Conservation (phyloP, 2,888 invertebrate species). For the Erynnis tages region DNA sequence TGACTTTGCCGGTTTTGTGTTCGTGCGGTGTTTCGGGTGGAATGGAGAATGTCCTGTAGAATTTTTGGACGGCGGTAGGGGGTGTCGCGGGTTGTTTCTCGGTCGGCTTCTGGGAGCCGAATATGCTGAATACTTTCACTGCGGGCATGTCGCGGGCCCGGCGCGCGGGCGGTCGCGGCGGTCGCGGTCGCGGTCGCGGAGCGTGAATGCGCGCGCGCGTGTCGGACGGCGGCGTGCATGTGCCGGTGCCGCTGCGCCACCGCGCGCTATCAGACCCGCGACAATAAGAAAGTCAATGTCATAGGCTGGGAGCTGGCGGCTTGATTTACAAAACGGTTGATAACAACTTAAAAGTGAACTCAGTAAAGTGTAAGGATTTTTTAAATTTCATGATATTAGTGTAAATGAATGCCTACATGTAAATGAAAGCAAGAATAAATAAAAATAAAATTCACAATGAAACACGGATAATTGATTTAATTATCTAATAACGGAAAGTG, state of each 20-base stretch:
- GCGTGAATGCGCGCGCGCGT: constrained; percentile 75
- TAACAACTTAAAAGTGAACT: too few relatives aligned
- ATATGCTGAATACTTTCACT: constrained; percentile 80
- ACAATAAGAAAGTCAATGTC: constrained; percentile 78
- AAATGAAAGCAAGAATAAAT: too few relatives aligned
- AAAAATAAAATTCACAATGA: too few relatives aligned
- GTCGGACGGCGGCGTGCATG: constrained; percentile 71
- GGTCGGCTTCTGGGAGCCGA: constrained; percentile 78
- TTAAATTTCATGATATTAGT: too few relatives aligned
- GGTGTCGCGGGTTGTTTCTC: constrained; percentile 65
- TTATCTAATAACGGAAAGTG: too few relatives aligned
- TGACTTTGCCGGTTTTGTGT: constrained; percentile 70
- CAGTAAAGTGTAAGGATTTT: too few relatives aligned
- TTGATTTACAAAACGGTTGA: constrained; percentile 1
- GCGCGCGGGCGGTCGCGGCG: constrained; percentile 66
- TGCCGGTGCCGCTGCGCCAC: constrained; percentile 46
- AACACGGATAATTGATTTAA: too few relatives aligned
- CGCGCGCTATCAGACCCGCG: constrained; percentile 55
- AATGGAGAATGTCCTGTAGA: constrained; percentile 79
- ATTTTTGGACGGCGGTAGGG: constrained; percentile 71
- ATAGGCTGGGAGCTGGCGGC: constrained; percentile 42
- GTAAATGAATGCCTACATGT: too few relatives aligned
- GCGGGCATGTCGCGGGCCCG: constrained; percentile 79
- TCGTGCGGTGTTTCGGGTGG: constrained; percentile 62
- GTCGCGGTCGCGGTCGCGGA: constrained; percentile 68